These are phyloP conservation scores for Coregonus clupeaformis DNA, from an alignment of 2,113 vertebrate genomes.

Conservation along the genomic window DNA sequence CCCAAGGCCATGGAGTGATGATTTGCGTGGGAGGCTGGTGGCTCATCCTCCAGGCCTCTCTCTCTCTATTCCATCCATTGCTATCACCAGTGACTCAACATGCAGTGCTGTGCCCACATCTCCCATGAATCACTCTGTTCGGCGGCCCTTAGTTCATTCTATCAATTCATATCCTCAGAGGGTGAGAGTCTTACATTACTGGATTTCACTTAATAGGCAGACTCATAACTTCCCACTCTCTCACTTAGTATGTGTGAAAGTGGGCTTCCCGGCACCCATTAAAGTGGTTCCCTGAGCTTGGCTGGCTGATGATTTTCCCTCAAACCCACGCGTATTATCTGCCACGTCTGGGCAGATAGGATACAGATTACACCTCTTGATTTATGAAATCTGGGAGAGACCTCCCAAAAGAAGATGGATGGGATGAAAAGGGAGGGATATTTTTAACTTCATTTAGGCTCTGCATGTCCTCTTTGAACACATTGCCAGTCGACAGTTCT, in stretches of 20 bases:
- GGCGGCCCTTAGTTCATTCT: slow-evolving; percentile 41
- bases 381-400: slow-evolving; percentile 31
- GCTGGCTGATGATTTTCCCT: background rate
- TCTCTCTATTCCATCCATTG: background rate
- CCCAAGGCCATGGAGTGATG: background rate
- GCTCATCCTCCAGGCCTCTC: background rate
- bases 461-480: background rate
- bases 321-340: background rate
- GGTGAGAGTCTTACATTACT: slow-evolving; percentile 26
- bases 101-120: slow-evolving; percentile 40
- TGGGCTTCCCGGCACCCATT: slow-evolving; percentile 32
- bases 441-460: too few relatives aligned
- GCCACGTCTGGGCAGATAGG: slow-evolving; percentile 35
- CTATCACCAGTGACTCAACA: slow-evolving; percentile 39
- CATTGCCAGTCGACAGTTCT: slow-evolving; percentile 15
- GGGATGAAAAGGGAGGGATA: too few relatives aligned
- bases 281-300: slow-evolving; percentile 15
- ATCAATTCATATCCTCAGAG: slow-evolving; percentile 47
- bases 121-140: slow-evolving; percentile 51
- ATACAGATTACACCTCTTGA: slow-evolving; percentile 37
- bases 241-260: slow-evolving; percentile 28
- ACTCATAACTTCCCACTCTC: slow-evolving; percentile 43
- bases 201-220: slow-evolving; percentile 40
- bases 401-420: slow-evolving; percentile 8
- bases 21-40: slow-evolving; percentile 7